These are phyloP conservation scores for Holothuria leucospilota DNA, from an alignment of 53 echinoderm and acorn worm species.

Conservation along the genomic window DNA sequence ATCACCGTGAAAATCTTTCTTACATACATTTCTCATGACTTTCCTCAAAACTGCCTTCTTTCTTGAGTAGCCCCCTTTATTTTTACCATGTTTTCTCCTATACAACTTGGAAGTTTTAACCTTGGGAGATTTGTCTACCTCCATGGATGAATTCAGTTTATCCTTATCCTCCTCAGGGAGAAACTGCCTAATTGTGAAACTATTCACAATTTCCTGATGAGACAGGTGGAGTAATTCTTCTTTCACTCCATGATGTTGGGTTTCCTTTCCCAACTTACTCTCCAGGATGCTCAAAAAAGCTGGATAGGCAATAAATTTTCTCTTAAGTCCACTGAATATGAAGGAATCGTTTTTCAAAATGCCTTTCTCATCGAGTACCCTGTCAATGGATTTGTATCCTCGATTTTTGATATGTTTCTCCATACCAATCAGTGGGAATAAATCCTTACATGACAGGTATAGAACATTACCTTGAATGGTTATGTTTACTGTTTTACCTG, in stretches of 20 bases:
- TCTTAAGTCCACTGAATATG: not conserved
- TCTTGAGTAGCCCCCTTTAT: not conserved
- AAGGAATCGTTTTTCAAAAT: not conserved
- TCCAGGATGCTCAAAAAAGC: not conserved
- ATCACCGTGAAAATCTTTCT: not conserved
- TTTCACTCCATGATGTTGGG: not conserved
- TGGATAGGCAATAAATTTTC: not conserved
- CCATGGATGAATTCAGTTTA: not conserved
- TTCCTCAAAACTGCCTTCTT: not conserved
- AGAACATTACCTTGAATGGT: not conserved
- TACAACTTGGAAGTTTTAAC: not conserved
- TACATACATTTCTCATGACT: not conserved
- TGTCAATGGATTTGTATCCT: slow-evolving; percentile 9
- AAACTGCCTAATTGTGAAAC: not conserved
- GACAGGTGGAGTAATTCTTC: not conserved
- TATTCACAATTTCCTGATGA: not conserved
- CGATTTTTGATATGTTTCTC: not conserved
- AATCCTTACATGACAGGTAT: not conserved
- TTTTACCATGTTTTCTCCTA: not conserved
- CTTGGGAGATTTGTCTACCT: not conserved
- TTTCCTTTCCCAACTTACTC: not conserved
- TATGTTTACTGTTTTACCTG: not conserved
- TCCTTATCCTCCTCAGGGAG: not conserved
- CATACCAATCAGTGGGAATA: not conserved
- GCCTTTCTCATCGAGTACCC: not conserved